Percentiles rank a stretch among this genome's conserved stretches.
These are phyloP conservation scores for Lamprotornis superbus DNA, from an alignment of 2,113 vertebrate species.

Conservation along the genomic window DNA sequence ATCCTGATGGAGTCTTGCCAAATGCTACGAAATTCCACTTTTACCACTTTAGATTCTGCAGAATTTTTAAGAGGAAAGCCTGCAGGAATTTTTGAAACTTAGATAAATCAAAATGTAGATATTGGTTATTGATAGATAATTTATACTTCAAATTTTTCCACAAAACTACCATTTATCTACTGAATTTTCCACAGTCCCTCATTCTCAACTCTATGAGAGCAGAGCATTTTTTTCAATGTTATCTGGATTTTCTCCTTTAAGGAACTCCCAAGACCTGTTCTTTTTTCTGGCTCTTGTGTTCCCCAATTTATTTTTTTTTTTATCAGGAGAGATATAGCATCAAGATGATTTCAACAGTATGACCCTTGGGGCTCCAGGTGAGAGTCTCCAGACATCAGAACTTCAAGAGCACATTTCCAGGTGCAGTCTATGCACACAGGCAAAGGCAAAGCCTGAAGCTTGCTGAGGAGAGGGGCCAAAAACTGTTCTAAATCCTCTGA, in stretches of 20 bases:
- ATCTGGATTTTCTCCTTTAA: background rate
- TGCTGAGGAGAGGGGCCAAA: background rate
- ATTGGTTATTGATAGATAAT: background rate
- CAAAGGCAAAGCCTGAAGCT: background rate
- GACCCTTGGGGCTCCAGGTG: background rate
- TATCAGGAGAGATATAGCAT: background rate
- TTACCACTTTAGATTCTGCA: background rate
- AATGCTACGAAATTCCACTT: background rate
- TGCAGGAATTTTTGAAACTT: background rate
- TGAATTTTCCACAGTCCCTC: background rate
- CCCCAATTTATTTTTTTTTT: background rate
- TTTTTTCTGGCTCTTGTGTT: background rate
- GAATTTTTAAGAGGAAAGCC: accelerated
- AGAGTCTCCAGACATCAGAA: background rate
- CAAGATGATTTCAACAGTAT: background rate
- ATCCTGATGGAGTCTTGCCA: background rate
- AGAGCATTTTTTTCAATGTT: background rate
- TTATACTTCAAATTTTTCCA: background rate
- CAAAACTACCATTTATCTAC: background rate
- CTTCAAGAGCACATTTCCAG: background rate
- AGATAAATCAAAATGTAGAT: background rate
- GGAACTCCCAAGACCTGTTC: background rate
- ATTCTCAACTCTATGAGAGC: background rate
- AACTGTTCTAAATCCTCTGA: background rate
- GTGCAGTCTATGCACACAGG: background rate